Conservation (phyloP, 2,113 vertebrate species). For the Pygoscelis adeliae region DNA sequence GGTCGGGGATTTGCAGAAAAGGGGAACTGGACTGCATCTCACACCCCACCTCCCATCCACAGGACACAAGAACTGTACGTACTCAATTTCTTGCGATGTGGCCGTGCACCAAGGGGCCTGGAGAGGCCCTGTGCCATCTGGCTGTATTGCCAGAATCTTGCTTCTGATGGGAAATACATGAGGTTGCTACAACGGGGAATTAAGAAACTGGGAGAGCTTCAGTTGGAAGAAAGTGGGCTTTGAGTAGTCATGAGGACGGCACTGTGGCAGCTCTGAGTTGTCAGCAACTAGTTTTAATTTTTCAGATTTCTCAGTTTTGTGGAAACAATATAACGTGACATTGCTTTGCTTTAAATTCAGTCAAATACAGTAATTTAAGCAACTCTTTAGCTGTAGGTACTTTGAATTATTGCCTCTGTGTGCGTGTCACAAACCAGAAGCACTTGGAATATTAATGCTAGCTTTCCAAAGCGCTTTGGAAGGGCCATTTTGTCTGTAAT, state of each 20-base stretch:
- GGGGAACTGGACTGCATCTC: background rate
- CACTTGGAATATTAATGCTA: background rate
- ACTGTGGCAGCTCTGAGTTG: background rate
- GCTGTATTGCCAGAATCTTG: background rate
- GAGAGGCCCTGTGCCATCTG: background rate
- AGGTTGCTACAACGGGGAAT: background rate
- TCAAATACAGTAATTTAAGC: background rate
- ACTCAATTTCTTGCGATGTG: background rate
- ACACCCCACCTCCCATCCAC: background rate
- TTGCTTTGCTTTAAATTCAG: background rate
- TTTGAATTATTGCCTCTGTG: background rate
- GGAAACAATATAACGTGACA: accelerated
- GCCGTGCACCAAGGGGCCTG: background rate
- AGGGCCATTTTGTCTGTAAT: background rate
- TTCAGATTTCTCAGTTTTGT: background rate
- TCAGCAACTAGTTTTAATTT: background rate
- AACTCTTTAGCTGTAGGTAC: background rate
- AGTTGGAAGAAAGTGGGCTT: background rate
- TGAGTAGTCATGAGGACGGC: background rate
- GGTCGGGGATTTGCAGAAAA: background rate
- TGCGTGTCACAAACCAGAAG: background rate
- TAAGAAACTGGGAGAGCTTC: background rate
- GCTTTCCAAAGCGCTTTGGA: background rate
- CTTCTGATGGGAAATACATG: background rate
- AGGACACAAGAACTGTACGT: background rate